These are phyloP conservation scores for Panagrolaimus sp. DNA, from an alignment of 1,140 invertebrate species.

Conservation along the genomic window DNA sequence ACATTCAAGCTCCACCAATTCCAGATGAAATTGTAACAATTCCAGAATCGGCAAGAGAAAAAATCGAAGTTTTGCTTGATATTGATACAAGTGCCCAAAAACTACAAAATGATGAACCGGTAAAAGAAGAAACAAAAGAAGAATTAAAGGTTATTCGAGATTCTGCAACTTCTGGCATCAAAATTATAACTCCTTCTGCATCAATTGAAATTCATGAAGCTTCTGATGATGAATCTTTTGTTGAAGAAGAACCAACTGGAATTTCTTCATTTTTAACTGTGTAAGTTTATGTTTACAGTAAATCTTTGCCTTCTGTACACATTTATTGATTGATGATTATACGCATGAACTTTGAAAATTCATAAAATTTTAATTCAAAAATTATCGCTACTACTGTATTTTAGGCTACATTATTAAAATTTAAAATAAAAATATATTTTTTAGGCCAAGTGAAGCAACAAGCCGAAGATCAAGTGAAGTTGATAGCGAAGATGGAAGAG, in stretches of 20 bases:
- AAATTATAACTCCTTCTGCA: neutral
- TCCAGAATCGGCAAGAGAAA: neutral
- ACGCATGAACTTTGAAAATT: neutral
- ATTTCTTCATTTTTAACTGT: neutral
- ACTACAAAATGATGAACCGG: no score
- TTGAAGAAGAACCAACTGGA: neutral
- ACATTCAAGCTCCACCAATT: neutral
- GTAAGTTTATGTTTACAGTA: no score
- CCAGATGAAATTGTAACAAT: neutral
- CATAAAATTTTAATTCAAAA: neutral
- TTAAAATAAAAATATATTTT: neutral
- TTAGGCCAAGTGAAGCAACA: neutral
- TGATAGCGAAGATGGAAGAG: neutral
- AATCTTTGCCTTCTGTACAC: no score
- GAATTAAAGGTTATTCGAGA: neutral
- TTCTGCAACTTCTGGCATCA: no score
- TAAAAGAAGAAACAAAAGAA: neutral
- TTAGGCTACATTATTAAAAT: neutral
- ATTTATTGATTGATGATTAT: no score
- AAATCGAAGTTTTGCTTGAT: neutral
- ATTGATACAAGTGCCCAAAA: neutral
- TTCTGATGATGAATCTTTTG: neutral
- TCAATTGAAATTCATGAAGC: conserved; percentile 9
- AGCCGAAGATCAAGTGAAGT: neutral
- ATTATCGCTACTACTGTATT: neutral